Evolutionary conservation across 2,888 invertebrate genomes (phyloP), one percentile per base, ranked within the genome.

Genomic region (Eretmocerus hayati): DNA sequence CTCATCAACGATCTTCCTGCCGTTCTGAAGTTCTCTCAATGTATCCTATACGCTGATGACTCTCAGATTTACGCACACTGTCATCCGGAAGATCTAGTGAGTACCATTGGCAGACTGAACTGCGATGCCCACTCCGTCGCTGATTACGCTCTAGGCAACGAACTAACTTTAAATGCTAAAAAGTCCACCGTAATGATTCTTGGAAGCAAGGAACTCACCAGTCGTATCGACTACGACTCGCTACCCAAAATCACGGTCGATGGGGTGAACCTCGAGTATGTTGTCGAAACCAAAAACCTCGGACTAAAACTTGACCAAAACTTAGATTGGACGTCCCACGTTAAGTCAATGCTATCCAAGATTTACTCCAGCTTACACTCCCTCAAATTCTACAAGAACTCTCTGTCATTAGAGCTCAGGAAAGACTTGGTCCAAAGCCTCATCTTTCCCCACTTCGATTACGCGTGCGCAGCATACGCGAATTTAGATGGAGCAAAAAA

Each of bases 131-230:
- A 11, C n/a, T 16, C 30, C 13, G 41, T 52, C 2, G 11, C 30
- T n/a, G 26, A 18, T 5, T 48, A 45, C 40, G 32, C 42, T 11
- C 11, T 11, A 3, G 9, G 3, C 5, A 52, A 52, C 15, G 33
- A n/a, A 1, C 16, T 42, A 2, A 15, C 22, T 2, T 16, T 42
- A 5, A 47, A 47, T n/a, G 21, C 33, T 8, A n/a, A 36, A 13
- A 32, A 48, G 22, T 33, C 46, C 2, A 43, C 38, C 22, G 44
- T 39, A 2, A 44, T 47, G 30, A 33, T 43, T 11, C 16, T 50
- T 5, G 45, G 42, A 13, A 52, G 47, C 32, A 23, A 20, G 0
- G 22, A n/a, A 5, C 15, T 35, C n/a, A 15, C 22, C 3, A 4
- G 13, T 15, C n/a, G n/a, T 4, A 13, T 48, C 9, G 38, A 43